A percentile compares a stretch with the other conserved stretches of the same genome.
Conservation (phyloP, 2,888 invertebrate genomes). For the Andricus curvator region DNA sequence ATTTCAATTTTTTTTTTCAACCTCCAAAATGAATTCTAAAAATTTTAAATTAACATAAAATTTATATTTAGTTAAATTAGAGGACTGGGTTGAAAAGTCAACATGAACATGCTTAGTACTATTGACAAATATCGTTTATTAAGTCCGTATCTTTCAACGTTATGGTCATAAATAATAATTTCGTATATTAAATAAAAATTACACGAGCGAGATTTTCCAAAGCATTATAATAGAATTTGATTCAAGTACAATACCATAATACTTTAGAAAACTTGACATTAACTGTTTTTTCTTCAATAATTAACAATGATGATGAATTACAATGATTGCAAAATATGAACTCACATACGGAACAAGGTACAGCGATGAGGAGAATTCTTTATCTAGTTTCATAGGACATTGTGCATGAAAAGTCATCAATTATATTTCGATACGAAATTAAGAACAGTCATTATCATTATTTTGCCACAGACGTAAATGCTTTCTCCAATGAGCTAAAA, state of each 20-base stretch:
- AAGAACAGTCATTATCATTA: conserved; percentile 28
- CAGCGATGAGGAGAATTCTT: conserved; percentile 14
- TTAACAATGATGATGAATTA: conserved; percentile 46
- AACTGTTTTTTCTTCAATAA: conserved; percentile 52
- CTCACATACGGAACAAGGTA: conserved; percentile 20
- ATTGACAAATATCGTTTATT: conserved; percentile 71
- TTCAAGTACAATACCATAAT: conserved; percentile 61
- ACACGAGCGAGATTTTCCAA: conserved; percentile 39
- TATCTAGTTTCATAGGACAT: conserved; percentile 44
- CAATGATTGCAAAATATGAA: conserved; percentile 36
- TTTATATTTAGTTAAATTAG: not conserved
- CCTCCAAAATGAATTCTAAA: not conserved
- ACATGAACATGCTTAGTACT: not conserved
- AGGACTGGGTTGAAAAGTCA: not conserved
- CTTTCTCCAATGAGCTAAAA: conserved; percentile 44
- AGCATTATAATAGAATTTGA: conserved; percentile 47
- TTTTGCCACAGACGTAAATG: conserved; percentile 56
- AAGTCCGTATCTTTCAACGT: conserved; percentile 69
- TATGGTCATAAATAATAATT: conserved; percentile 73
- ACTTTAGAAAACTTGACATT: conserved; percentile 71
- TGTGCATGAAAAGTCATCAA: conserved; percentile 51
- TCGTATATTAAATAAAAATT: conserved; percentile 53
- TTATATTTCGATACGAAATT: conserved; percentile 42
- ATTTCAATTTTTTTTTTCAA: no score
- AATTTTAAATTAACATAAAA: not conserved